Conservation (phyloP, 2,888 invertebrate species). For the Zhuqinia jingwanae region DNA sequence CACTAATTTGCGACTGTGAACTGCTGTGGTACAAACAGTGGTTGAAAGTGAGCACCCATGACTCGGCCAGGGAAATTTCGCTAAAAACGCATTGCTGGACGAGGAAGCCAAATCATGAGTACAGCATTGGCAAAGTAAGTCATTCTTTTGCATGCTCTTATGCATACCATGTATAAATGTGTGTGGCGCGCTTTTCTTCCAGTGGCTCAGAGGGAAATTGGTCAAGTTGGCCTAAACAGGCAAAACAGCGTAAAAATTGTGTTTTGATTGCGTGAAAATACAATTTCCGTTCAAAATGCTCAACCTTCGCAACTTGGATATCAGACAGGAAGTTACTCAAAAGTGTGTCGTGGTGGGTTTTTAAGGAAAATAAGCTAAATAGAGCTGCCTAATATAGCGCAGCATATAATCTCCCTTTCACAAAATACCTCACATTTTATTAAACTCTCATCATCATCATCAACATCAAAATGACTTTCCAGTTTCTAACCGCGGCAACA, state of each 20-base stretch:
- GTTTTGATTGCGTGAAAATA: conserved; percentile 28
- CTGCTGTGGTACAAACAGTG: conserved; percentile 93
- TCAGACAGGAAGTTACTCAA: neutral
- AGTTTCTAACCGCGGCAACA: too few relatives aligned
- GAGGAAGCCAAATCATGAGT: conserved; percentile 75
- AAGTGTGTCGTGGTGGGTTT: neutral
- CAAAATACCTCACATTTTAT: too few relatives aligned
- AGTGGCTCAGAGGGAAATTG: neutral
- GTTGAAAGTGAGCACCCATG: conserved; percentile 81
- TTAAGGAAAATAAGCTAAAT: neutral
- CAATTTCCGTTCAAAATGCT: conserved; percentile 27
- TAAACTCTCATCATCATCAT: too few relatives aligned
- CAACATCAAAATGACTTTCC: too few relatives aligned
- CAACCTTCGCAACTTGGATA: neutral
- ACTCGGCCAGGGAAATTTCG: conserved; percentile 74
- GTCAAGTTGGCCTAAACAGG: too few relatives aligned
- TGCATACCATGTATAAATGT: neutral
- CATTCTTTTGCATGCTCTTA: neutral
- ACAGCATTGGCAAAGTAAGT: conserved; percentile 78
- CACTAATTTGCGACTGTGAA: conserved; percentile 92
- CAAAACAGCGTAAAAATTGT: neutral
- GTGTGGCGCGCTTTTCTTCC: neutral
- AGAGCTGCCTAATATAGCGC: too few relatives aligned
- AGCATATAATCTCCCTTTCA: too few relatives aligned
- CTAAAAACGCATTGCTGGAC: conserved; percentile 79